Evolutionary conservation across 2,888 invertebrate species (phyloP).

Genomic region (Drosophila anomalata): DNA sequence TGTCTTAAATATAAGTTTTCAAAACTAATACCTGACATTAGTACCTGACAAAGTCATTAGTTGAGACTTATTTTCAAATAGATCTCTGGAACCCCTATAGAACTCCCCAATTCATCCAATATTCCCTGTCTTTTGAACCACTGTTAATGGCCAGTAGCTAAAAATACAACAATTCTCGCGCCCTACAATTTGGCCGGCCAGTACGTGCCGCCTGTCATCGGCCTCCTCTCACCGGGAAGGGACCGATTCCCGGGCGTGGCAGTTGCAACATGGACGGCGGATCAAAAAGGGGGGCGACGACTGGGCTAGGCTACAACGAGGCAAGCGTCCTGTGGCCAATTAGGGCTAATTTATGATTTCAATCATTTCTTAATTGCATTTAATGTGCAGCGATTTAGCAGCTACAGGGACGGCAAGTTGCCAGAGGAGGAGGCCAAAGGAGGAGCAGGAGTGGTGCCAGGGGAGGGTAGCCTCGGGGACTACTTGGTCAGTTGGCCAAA

Average conservation of each 20-base stretch:
- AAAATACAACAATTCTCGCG: constrained; percentile 57
- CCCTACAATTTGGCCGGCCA: constrained; percentile 65
- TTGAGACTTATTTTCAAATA: no score
- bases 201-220: constrained; percentile 58
- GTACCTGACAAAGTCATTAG: no score
- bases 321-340: constrained; percentile 68
- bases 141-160: constrained; percentile 58
- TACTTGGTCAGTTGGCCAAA: constrained; percentile 74
- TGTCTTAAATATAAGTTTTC: no score
- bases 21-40: no score
- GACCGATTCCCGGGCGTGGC: constrained; percentile 13
- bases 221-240: constrained; percentile 1
- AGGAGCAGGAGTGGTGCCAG: not conserved
- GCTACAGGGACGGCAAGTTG: constrained; percentile 32
- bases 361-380: constrained; percentile 78
- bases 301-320: not conserved
- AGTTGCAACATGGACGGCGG: constrained; percentile 2
- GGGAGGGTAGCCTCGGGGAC: constrained; percentile 11
- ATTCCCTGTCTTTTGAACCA: constrained; percentile 26
- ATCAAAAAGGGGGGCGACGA: not conserved
- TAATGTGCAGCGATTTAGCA: constrained; percentile 75
- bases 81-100: no score
- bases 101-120: not conserved
- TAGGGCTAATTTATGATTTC: constrained; percentile 76
- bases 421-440: no score